These are phyloP conservation scores for Nettapus auritus DNA, from an alignment of 2,113 vertebrate genomes.

Conservation along the genomic window DNA sequence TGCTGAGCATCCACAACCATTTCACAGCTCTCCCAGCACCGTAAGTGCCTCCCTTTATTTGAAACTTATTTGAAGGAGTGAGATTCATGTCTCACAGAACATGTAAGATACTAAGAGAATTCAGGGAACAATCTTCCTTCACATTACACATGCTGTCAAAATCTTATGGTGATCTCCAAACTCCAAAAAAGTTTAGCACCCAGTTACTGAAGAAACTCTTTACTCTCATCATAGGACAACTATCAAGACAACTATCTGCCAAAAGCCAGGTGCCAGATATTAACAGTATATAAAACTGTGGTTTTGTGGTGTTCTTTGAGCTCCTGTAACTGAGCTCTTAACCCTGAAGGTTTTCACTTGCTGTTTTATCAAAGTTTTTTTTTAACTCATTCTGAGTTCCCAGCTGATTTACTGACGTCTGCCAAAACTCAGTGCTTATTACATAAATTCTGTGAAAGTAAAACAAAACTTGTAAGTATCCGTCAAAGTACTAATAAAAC, in stretches of 20 bases:
- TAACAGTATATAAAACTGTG: neutral
- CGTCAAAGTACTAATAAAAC: neutral
- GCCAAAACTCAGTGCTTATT: neutral
- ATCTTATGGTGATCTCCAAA: fast-evolving
- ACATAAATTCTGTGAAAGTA: neutral
- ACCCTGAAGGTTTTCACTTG: neutral
- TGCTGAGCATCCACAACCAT: neutral
- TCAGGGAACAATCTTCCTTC: neutral
- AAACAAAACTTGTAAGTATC: neutral
- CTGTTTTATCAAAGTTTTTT: neutral
- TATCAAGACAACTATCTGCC: neutral
- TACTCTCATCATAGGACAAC: fast-evolving
- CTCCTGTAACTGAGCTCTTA: neutral
- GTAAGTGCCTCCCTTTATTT: neutral
- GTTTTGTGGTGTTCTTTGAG: neutral
- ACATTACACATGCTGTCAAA: neutral
- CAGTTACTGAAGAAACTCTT: neutral
- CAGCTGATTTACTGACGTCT: neutral
- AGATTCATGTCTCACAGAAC: neutral
- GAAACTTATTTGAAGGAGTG: neutral
- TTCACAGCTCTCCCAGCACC: neutral
- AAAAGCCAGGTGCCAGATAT: neutral
- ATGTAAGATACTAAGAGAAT: neutral
- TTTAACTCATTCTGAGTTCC: neutral
- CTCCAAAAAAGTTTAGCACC: neutral